Percentiles rank a stretch among this genome's conserved stretches.
Evolutionary conservation across 2,113 vertebrate species (phyloP).

Genomic region (Heterocephalus glaber): DNA sequence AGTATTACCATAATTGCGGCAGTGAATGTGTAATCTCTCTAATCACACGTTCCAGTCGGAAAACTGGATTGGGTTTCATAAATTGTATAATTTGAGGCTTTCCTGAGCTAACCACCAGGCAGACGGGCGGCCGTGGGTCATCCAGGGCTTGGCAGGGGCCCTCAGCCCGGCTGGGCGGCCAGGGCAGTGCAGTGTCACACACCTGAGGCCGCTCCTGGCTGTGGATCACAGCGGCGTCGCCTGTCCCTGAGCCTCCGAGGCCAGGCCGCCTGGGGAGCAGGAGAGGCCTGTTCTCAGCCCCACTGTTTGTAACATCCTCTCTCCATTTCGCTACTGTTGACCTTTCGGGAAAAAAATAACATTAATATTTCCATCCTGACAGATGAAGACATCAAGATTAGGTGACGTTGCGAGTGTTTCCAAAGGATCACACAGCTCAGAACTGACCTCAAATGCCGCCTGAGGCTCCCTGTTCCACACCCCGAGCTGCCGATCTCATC

Average conservation of each 20-base stretch:
- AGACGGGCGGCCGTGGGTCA: constrained; percentile 22
- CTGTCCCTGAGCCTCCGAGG: background rate
- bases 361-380: background rate
- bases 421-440: background rate
- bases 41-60: constrained; percentile 71
- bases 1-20: constrained; percentile 82
- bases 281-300: background rate
- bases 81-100: constrained; percentile 81
- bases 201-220: constrained; percentile 48
- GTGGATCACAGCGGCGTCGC: background rate
- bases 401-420: background rate
- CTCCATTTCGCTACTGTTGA: background rate
- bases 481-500: background rate
- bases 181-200: constrained; percentile 60
- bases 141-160: constrained; percentile 26
- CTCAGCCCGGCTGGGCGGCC: background rate
- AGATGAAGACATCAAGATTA: background rate
- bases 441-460: background rate
- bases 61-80: constrained; percentile 75
- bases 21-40: constrained; percentile 78
- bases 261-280: fast-evolving
- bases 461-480: background rate
- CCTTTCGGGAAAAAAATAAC: background rate
- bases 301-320: background rate
- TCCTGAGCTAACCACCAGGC: constrained; percentile 72